Evolutionary conservation across 2,113 vertebrate species (phyloP).

Genomic region (Semicossyphus pulcher): DNA sequence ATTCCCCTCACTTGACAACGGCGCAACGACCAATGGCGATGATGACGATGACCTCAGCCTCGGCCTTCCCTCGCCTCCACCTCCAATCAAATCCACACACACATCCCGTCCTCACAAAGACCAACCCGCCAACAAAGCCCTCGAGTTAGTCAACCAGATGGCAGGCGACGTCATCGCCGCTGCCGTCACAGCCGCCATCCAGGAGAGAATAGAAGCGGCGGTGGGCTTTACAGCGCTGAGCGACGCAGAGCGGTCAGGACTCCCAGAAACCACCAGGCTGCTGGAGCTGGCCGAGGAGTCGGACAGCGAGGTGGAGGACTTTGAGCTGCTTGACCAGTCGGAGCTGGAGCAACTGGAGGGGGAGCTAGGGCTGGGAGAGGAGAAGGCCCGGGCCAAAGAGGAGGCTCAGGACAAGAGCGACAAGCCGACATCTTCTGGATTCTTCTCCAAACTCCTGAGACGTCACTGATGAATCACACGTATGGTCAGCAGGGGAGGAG

Average conservation of each 20-base stretch:
- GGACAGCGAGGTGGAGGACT: conserved; percentile 96
- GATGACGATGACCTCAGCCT: conserved; percentile 89
- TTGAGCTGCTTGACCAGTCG: conserved; percentile 98
- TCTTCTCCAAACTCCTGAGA: conserved; percentile 94
- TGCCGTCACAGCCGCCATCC: conserved; percentile 89
- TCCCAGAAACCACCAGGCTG: conserved; percentile 51
- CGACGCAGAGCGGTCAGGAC: background rate
- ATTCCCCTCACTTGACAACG: conserved; percentile 95
- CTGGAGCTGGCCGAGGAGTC: conserved; percentile 86
- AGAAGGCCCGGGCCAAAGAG: conserved; percentile 59
- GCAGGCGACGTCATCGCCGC: conserved; percentile 88
- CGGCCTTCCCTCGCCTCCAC: conserved; percentile 80
- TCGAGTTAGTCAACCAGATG: conserved; percentile 87
- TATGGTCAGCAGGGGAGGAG: background rate
- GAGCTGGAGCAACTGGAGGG: conserved; percentile 96
- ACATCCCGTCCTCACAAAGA: conserved; percentile 62
- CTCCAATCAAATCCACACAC: conserved; percentile 50
- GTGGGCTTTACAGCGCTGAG: conserved; percentile 10
- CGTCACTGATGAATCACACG: conserved; percentile 82
- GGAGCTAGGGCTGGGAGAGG: conserved; percentile 87
- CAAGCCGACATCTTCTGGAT: conserved; percentile 83
- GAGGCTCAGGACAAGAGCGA: conserved; percentile 67
- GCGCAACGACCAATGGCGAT: conserved; percentile 88
- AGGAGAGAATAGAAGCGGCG: conserved; percentile 86
- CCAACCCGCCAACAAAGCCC: conserved; percentile 63